A percentile compares a stretch with the other conserved stretches of the same genome.
Evolutionary conservation across 2,888 invertebrate species (phyloP).

Genomic region (Tricholauxania praeusta): DNA sequence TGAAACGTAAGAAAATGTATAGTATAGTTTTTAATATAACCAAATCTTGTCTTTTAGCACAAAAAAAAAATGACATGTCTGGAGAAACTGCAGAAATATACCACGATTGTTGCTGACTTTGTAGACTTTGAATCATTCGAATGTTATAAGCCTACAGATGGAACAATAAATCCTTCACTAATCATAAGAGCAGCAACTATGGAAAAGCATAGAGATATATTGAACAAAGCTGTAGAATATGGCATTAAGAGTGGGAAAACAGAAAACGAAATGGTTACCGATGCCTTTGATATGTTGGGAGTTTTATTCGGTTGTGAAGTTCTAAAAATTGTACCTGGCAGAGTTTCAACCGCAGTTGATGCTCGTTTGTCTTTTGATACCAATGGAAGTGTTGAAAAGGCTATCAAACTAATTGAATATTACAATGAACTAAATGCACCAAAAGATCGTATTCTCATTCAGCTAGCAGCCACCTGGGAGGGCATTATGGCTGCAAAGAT

Average conservation of each 20-base stretch:
- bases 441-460: conserved; percentile 95
- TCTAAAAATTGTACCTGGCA: conserved; percentile 95
- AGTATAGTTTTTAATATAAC: no score
- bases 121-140: conserved; percentile 97
- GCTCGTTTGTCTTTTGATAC: conserved; percentile 88
- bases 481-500: conserved; percentile 97
- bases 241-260: conserved; percentile 70
- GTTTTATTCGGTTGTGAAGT: conserved; percentile 98
- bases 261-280: conserved; percentile 69
- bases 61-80: conserved; percentile 76
- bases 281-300: conserved; percentile 93
- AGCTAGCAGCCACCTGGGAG: conserved; percentile 99
- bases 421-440: conserved; percentile 91
- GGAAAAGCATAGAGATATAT: conserved; percentile 90
- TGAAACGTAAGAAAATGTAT: no score
- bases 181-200: conserved; percentile 94
- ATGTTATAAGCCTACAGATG: conserved; percentile 97
- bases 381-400: conserved; percentile 90
- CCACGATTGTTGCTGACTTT: conserved; percentile 97
- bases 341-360: conserved; percentile 70
- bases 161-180: conserved; percentile 98
- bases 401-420: conserved; percentile 86
- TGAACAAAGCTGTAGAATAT: conserved; percentile 91
- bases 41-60: background rate
- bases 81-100: conserved; percentile 90